Conservation (phyloP, 2,888 invertebrate species). For the Cataglyphis cursor region DNA sequence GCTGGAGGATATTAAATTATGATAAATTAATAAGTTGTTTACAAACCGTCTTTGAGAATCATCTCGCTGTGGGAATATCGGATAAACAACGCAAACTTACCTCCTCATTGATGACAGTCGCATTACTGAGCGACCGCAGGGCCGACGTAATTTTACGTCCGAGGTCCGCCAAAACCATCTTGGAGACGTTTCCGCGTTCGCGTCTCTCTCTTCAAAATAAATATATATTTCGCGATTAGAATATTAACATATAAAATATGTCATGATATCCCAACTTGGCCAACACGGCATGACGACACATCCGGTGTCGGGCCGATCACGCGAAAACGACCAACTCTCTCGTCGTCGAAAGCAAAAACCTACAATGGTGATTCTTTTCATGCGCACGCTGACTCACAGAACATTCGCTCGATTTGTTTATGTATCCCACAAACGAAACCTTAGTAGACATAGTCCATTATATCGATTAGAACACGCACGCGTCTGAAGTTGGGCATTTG, state of each 20-base stretch:
- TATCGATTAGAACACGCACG: conserved; percentile 27
- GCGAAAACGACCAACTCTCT: not conserved
- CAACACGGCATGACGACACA: conserved; percentile 75
- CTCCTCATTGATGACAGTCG: conserved; percentile 99
- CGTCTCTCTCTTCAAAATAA: not conserved
- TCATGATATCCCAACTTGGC: conserved; percentile 67
- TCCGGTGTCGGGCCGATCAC: conserved; percentile 59
- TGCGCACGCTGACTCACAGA: not conserved
- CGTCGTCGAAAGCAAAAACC: not conserved
- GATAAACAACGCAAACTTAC: conserved; percentile 87
- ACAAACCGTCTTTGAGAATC: conserved; percentile 61
- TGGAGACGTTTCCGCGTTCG: conserved; percentile 79
- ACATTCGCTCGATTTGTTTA: conserved; percentile 14
- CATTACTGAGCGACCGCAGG: conserved; percentile 98
- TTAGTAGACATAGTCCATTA: conserved; percentile 1
- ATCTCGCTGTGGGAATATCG: not conserved
- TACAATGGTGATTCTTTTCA: not conserved
- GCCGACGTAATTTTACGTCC: conserved; percentile 99
- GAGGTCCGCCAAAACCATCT: conserved; percentile 99
- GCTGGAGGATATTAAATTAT: not conserved
- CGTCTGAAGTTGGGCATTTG: conserved; percentile 22
- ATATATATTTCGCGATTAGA: conserved; percentile 37
- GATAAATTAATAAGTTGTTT: conserved; percentile 76
- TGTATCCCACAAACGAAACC: not conserved
- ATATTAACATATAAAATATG: conserved; percentile 58